Conservation (phyloP, 1,140 invertebrate genomes). For the Conus betulinus region DNA sequence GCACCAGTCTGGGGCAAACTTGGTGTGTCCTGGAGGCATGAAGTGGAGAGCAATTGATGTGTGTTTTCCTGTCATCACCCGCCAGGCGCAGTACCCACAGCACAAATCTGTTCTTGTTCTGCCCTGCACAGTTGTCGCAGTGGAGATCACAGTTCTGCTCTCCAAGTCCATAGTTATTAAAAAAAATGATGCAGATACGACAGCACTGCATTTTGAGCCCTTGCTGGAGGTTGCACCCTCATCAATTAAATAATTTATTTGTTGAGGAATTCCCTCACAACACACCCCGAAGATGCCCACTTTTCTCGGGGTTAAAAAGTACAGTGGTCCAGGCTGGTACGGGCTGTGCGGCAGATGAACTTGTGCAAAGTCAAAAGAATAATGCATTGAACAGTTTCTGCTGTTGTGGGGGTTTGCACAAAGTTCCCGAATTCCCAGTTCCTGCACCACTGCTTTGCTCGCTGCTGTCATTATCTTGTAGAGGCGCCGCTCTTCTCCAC, state of each 20-base stretch:
- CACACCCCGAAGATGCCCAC: background rate
- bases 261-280: background rate
- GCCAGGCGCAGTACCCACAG: conserved; percentile 59
- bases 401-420: background rate
- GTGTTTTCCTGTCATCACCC: conserved; percentile 46
- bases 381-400: conserved; percentile 46
- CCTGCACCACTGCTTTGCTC: background rate
- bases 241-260: conserved; percentile 4
- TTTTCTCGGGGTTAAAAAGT: conserved; percentile 31
- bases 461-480: background rate
- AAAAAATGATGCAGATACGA: conserved; percentile 56
- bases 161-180: conserved; percentile 49
- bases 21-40: conserved; percentile 56
- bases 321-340: conserved; percentile 22
- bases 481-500: conserved; percentile 28
- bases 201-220: conserved; percentile 55
- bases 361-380: conserved; percentile 60
- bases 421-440: background rate
- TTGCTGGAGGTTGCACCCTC: conserved; percentile 39
- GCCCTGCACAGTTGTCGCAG: conserved; percentile 57
- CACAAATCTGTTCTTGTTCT: conserved; percentile 61
- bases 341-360: conserved; percentile 16
- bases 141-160: conserved; percentile 46
- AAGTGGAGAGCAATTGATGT: conserved; percentile 43
- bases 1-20: conserved; percentile 57